Base-by-base conservation (phyloP, 2,888 invertebrate genomes). In the Willowsia nigromaculata region DNA sequence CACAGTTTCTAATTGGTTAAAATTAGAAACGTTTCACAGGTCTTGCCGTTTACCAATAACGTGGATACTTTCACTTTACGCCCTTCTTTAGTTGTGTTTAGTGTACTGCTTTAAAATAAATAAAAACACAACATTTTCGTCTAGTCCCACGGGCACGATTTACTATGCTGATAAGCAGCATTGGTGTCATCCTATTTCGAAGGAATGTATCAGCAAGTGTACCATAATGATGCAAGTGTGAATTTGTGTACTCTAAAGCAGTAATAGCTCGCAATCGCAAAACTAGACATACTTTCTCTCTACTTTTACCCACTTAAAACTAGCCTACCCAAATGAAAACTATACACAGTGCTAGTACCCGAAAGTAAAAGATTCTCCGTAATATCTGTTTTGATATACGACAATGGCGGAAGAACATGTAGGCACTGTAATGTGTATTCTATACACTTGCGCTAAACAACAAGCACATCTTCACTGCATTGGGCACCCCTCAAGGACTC, bases 151-250 rank as follows among this genome's bases (percentile, higher is more conserved):
- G 65, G 25, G 82, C 27, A 62, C 82, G 59, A 82, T 82, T 82
- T 65, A 27, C 53, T 33, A 37, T 27, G 27, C 65, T 30, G 82
- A 82, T 82, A 82, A 65, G 65, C 68, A 47, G 50, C 65, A 65
- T 30, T 65, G 68, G 15, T 43, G 59, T 62, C 62, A 25, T 30
- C 59, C 56, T 71, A 68, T 84, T 74, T 84, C 25, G 37, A 22
- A 7, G 11, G 50, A 53, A 43, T 0, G 22, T 40, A 27, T 4
- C 18, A 53, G 0, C 33, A 22, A 81, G 25, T 33, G n/a, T 37
- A 27, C 40, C 25, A 74, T 74, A 74, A 84, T 84, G 71, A 74
- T 33, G 37, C 53, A 53, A 62, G 74, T 74, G 84, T 74, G 53
- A 56, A 74, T 68, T 81, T 43, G 43, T 83, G 65, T 50, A 27